Base-by-base conservation (phyloP, 2,113 vertebrate species). In the Falcunculus frontatus region DNA sequence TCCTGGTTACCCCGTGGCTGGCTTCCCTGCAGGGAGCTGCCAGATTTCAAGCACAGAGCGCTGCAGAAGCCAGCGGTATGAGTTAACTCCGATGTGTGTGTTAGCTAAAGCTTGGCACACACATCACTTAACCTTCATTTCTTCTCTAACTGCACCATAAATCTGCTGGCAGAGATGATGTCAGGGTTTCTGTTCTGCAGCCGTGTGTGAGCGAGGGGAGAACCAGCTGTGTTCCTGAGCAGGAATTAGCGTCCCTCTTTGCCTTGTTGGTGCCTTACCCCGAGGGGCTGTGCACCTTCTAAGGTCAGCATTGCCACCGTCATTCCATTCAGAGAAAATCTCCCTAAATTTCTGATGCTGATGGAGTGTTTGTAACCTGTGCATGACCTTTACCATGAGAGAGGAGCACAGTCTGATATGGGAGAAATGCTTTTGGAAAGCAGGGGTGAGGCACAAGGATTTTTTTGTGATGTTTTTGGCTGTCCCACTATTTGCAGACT, bases 191-290 rank as follows among this genome's bases (percentile, higher is more conserved):
- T 56, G 18, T n/a, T 42, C 29, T 59, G 15, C 55, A 39, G 50
- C 80, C 4, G 0, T 14, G 42, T 18, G n/a, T 9, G 1, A 25
- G 30, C 0, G 0, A 56, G 41, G 52, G 32, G 22, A 84, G 62
- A 87, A 11, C 39, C 73, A 70, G 50, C 82, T 64, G 46, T 32
- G 27, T 44, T 44, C 35, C 78, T 13, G 65, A 62, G 82, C n/a
- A 64, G 88, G 46, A 78, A 49, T 85, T 41, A 4, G 37, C 7
- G 0, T 21, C 19, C 56, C 50, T 68, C 60, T 75, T 50, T 22
- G 27, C 52, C 79, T 30, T 29, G 14, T 6, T 67, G 67, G 29
- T 53, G n/a, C 8, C 78, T 37, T 27, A 16, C n/a, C 33, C 49
- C 39, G 5, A 32, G n/a, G 69, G 44, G 52, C 82, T 47, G 21